Evolutionary conservation across 2,888 invertebrate genomes (phyloP).

Genomic region (Carabus problematicus): DNA sequence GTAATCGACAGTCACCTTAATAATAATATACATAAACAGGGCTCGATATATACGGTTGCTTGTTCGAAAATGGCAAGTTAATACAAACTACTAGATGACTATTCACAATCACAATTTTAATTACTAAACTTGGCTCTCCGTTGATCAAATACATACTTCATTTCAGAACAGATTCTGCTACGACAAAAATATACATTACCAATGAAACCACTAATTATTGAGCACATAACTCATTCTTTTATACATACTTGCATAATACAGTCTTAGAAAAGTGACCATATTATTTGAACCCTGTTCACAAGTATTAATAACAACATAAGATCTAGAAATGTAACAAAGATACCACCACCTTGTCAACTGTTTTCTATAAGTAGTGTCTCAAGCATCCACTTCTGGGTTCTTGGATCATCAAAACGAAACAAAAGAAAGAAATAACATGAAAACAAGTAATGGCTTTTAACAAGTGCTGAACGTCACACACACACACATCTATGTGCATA

Average conservation of each 20-base stretch:
- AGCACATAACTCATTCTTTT: too few relatives aligned
- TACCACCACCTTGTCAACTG: slow-evolving; percentile 29
- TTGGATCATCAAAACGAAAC: slow-evolving; percentile 26
- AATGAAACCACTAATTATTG: too few relatives aligned
- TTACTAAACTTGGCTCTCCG: too few relatives aligned
- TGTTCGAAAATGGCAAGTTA: too few relatives aligned
- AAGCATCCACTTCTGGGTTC: slow-evolving; percentile 25
- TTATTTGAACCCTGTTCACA: background rate
- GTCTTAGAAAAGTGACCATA: too few relatives aligned
- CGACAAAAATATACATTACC: too few relatives aligned
- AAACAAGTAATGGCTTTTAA: slow-evolving; percentile 17
- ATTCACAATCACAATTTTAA: too few relatives aligned
- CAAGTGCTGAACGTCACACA: background rate
- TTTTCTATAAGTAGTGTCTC: slow-evolving; percentile 30
- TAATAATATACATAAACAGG: slow-evolving; percentile 9
- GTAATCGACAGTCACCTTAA: slow-evolving; percentile 10
- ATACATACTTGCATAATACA: too few relatives aligned
- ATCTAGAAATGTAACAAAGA: slow-evolving; percentile 19
- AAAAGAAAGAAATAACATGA: slow-evolving; percentile 25
- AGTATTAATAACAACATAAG: slow-evolving; percentile 21
- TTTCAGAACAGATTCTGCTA: too few relatives aligned
- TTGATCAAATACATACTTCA: too few relatives aligned
- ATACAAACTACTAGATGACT: too few relatives aligned
- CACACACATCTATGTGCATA: background rate
- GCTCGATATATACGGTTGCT: too few relatives aligned